Evolutionary conservation across 2,888 invertebrate species (phyloP), one percentile per base, ranked within the genome.

Genomic region (Harmothoe impar): DNA sequence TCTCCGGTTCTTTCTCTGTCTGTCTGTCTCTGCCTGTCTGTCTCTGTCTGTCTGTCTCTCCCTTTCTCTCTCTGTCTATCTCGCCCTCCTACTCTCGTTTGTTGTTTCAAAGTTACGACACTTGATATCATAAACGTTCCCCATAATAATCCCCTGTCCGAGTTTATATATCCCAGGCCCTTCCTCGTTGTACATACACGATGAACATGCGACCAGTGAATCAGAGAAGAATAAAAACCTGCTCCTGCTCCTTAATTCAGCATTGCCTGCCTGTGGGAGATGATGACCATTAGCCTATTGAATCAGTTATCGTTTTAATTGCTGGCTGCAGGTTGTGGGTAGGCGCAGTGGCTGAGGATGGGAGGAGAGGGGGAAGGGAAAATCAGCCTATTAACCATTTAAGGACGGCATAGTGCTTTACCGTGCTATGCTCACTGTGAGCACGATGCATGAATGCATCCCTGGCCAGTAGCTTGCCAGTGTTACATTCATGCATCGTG

Each of bases 271-370:
- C 43, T 43, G 43, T 43, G 43, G 43, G 43, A 43, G 86, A 54
- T 54, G 29, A 29, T 86, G 25, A 86, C 86, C 86, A 86, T 86
- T 86, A 86, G 54, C 56, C 86, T 86, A 86, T 86, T 86, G 52
- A 86, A 86, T 86, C 54, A 54, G 54, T 86, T 86, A 86, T 56
- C 52, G 54, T 56, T 86, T 86, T 86, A 86, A 86, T 86, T 86
- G 86, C 43, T 43, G 43, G 43, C 43, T 43, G 43, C 43, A 25
- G 62, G 25, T 62, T 62, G 62, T 62, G 62, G 10, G 62, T 1
- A 25, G 43, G 43, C 43, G 43, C 10, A 10, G 43, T 43, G 43
- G 43, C 10, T 43, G 43, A 10, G 3, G 62, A 25, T 3, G 62
- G 25, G 20, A 25, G 35, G 81, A 35, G n/a, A 35, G 62, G 20